Evolutionary conservation across 2,888 invertebrate genomes (phyloP), one percentile per base, ranked within the genome.

Genomic region (Oxyteleia sp.): DNA sequence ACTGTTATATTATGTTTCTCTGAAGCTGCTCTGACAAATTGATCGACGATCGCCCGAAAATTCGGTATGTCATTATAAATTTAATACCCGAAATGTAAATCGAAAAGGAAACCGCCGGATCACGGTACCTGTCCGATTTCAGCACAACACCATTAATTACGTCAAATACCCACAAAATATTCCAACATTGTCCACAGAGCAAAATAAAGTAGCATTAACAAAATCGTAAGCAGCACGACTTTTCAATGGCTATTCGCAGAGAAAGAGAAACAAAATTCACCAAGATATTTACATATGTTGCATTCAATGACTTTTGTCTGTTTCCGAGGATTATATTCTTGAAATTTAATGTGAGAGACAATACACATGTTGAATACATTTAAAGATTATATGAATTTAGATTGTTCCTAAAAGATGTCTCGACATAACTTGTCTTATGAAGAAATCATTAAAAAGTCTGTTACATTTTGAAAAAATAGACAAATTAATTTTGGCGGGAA

Each of bases 131-230:
- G 76, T 51, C 45, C 45, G 45, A 82, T 72, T 82, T 66, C 72
- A 32, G 13, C 2, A 35, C 61, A 32, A 53, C 66, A 23, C 59
- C 76, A 82, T 82, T 71, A 71, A 71, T 82, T 82, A 71, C 66
- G 82, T 76, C 71, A 64, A 43, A 76, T 45, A 45, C 35, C 20
- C 41, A 23, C 35, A 13, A 81, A 75, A 82, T 80, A 68, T 66
- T 29, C 59, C 64, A 51, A 82, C 75, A 71, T 69, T 82, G 43
- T 82, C 16, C 29, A 7, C 13, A 5, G 15, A 38, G 35, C 53
- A 76, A 59, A 78, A 78, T 82, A 82, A 78, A 82, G 82, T 78
- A 78, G 78, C 82, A 61, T 78, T 61, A 78, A 78, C 78, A 59
- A 78, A 72, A 82, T 82, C 18, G 71, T 78, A 82, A 71, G 75